Conservation (phyloP, 2,888 invertebrate species). For the Tetropium fuscum region DNA sequence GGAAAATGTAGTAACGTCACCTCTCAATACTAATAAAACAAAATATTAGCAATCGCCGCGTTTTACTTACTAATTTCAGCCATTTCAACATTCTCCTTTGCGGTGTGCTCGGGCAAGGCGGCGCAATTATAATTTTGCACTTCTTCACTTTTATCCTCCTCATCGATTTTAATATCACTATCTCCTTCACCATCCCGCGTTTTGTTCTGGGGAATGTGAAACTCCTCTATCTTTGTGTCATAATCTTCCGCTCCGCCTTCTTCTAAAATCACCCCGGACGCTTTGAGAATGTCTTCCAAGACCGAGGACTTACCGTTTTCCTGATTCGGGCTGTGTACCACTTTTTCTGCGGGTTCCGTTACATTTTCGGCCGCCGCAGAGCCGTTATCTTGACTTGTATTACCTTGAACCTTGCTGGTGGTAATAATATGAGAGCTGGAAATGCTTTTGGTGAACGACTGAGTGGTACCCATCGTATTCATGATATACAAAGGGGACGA, state of each 20-base stretch:
- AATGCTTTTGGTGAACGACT: constrained; percentile 31
- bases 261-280: constrained; percentile 41
- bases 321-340: constrained; percentile 10
- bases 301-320: constrained; percentile 48
- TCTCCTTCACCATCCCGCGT: background rate
- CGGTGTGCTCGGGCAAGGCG: constrained; percentile 1
- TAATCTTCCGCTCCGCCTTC: constrained; percentile 45
- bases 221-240: constrained; percentile 50
- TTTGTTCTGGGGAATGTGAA: constrained; percentile 42
- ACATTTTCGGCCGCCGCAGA: background rate
- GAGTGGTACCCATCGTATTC: constrained; percentile 47
- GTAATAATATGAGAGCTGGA: constrained; percentile 23
- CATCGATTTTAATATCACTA: constrained; percentile 2
- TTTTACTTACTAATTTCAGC: constrained; percentile 25
- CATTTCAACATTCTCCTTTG: constrained; percentile 6
- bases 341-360: constrained; percentile 6
- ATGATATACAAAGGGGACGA: constrained; percentile 56
- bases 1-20: background rate
- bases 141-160: constrained; percentile 19
- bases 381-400: constrained; percentile 10
- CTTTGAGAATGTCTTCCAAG: constrained; percentile 46
- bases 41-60: background rate
- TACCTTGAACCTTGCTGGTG: constrained; percentile 27
- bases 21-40: background rate
- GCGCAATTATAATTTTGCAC: constrained; percentile 17